Evolutionary conservation across 2,888 invertebrate genomes (phyloP), one percentile per base, ranked within the genome.

Genomic region (Torymus aiolomorphi): DNA sequence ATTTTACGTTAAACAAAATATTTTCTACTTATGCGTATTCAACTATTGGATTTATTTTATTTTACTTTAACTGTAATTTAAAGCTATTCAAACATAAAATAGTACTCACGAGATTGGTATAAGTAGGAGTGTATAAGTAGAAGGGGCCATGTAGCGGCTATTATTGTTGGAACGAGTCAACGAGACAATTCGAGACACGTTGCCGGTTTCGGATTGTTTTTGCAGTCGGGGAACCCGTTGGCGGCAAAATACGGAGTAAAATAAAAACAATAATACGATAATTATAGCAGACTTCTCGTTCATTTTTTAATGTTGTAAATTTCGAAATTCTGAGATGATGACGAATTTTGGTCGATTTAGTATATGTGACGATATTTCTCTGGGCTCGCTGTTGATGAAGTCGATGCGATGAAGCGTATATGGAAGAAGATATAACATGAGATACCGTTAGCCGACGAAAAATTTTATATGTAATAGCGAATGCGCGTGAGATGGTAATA

Each of bases 51-150:
- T 42, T 42, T 8, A 42, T 42, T 42, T 42, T 42, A 42, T 42
- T 42, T 42, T 8, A 42, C 42, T 42, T 42, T 10, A 42, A 8
- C 42, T 42, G 42, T 42, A 42, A 42, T 42, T 42, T 42, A 42
- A 14, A 69, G 31, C 59, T 59, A 66, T 76, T 67, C 56, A 20
- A 72, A 24, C 12, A 74, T 73, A 24, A n/a, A 65, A 31, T 77
- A 77, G 75, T 82, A 82, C 82, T 82, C 82, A 82, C 82, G 73
- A 63, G 74, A 57, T 51, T 56, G 49, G n/a, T 59, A 57, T 31
- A 24, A 49, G 16, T 8, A 69, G 82, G 82, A 69, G 75, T 18
- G 72, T 73, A 80, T 54, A 77, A 75, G 82, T 80, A 80, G 76
- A 54, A 82, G 14, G 81, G 77, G 80, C 77, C 79, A 20, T 51